These are phyloP conservation scores for Monopis laevigella DNA, from an alignment of 2,888 invertebrate genomes.

Conservation along the genomic window DNA sequence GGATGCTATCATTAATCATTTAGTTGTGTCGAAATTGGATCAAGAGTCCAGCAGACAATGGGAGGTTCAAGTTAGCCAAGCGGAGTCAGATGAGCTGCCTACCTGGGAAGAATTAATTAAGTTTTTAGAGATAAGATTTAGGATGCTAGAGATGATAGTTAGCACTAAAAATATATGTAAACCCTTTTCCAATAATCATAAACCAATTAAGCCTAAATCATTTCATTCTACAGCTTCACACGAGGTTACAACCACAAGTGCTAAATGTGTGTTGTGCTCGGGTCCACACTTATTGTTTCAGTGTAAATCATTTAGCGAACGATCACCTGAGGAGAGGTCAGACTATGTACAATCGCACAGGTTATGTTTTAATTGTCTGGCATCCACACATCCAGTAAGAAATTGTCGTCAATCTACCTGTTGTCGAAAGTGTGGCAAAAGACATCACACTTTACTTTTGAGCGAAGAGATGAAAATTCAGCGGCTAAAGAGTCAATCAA, in stretches of 20 bases:
- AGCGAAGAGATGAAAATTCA: slow-evolving; percentile 10
- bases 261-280: slow-evolving; percentile 15
- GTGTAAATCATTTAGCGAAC: slow-evolving; percentile 16
- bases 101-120: slow-evolving; percentile 11
- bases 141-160: slow-evolving; percentile 16
- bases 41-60: slow-evolving; percentile 19
- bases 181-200: neutral
- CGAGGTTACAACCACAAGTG: no score
- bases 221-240: slow-evolving; percentile 14
- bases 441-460: slow-evolving; percentile 20
- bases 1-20: slow-evolving; percentile 18
- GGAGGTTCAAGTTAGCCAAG: slow-evolving; percentile 16
- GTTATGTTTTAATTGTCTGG: slow-evolving; percentile 20
- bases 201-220: slow-evolving; percentile 15
- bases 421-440: slow-evolving; percentile 18
- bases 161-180: neutral
- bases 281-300: slow-evolving; percentile 15
- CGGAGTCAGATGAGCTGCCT: slow-evolving; percentile 1
- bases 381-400: slow-evolving; percentile 14
- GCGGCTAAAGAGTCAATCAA: neutral
- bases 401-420: slow-evolving; percentile 15
- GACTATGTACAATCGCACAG: slow-evolving; percentile 15
- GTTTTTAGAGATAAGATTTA: slow-evolving; percentile 16
- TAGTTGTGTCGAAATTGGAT: slow-evolving; percentile 20
- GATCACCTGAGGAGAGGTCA: slow-evolving; percentile 11